Evolutionary conservation across 2,797 vertebrate species (phyloP), one percentile per base, ranked within the genome.

Genomic region (Monodelphis domestica): DNA sequence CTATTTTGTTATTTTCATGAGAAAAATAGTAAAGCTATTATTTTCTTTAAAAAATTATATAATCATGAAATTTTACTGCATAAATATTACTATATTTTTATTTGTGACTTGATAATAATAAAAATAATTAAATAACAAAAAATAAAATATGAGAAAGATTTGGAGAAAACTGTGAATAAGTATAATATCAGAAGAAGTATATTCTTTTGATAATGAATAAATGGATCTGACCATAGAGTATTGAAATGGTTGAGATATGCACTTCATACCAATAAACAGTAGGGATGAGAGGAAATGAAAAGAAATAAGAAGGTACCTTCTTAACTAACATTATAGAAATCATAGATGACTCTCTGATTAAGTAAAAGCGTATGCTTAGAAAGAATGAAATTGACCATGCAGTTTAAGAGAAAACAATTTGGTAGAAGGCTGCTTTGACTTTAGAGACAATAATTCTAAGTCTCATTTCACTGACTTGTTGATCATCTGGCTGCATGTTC

Each of bases 1-100:
- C 89, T 88, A 15, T 53, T 92, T 93, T 89, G 94, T n/a, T 55
- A 78, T 78, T 78, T 78, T 24, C n/a, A 45, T 45, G 12, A 63
- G n/a, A 59, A 55, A 63, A n/a, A 17, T 63, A 78, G n/a, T 38
- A n/a, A 45, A 78, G 63, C 2, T 78, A 45, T 78, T 78, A 24
- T 78, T 45, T 38, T 70, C 6, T 70, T 70, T 7, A 63, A 70
- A 63, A n/a, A 45, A 78, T 78, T 45, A 70, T 7, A 78, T 15
- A 78, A 45, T 78, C 63, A 78, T 45, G n/a, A 21, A 78, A 45
- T 63, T 63, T n/a, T 63, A 15, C 59, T 63, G 5, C n/a, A 21
- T 38, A 70, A 38, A 7, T 45, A 38, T 2, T 45, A 17, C 63
- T 45, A 24, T 38, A 12, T 53, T 92, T 94, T 89, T 96, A 51